phyloP scores from a whole-genome alignment of 2,888 invertebrate species.

The Rhopalosiphum nymphaeae region DNA sequence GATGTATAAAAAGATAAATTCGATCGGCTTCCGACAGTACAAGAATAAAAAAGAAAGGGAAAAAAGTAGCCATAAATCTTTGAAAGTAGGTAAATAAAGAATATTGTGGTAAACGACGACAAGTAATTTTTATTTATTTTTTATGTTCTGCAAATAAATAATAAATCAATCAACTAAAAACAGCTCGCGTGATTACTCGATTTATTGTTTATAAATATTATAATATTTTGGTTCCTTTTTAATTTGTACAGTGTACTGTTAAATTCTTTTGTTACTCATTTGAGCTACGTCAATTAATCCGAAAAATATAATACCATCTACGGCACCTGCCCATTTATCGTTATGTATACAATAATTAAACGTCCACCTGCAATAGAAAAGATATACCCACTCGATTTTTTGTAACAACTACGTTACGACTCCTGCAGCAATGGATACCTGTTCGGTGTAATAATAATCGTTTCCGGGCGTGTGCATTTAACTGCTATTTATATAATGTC shows the following conservation, averaged over 20 bases:
- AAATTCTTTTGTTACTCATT: background rate
- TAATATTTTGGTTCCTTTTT: background rate
- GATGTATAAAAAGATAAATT: slow-evolving; percentile 26
- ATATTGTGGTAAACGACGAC: background rate
- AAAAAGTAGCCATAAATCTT: background rate
- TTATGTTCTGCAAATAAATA: background rate
- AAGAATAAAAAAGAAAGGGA: background rate
- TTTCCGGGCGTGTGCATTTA: background rate
- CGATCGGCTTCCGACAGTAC: background rate
- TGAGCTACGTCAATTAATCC: background rate
- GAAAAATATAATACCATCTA: background rate
- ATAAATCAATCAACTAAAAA: background rate
- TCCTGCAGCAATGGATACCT: background rate
- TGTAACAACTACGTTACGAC: background rate
- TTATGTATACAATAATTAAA: background rate
- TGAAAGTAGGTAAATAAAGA: slow-evolving; percentile 18
- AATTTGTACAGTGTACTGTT: background rate
- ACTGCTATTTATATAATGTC: background rate
- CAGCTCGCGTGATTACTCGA: background rate
- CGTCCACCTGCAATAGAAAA: background rate
- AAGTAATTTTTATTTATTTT: slow-evolving; percentile 11
- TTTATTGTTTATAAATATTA: background rate
- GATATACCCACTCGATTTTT: background rate
- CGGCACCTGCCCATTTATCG: background rate
- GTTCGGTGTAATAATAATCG: background rate